phyloP scores from a whole-genome alignment of 2,888 invertebrate genomes.

The Lepeophtheirus nordmannii region DNA sequence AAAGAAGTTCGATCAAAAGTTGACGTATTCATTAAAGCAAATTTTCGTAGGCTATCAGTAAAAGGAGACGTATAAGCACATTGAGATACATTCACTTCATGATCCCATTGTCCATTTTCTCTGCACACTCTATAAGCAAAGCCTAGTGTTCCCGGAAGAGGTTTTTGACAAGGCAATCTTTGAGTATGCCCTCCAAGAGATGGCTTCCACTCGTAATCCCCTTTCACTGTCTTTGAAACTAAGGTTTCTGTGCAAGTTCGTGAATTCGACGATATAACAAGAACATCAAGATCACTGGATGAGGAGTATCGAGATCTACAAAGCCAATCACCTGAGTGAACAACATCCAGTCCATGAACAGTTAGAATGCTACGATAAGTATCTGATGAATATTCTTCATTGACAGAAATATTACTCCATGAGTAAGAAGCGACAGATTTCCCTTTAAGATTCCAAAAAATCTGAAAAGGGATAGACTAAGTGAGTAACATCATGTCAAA shows the following conservation, averaged over 20 bases:
- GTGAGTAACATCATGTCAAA: not conserved
- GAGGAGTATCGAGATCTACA: not conserved
- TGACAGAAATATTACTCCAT: not conserved
- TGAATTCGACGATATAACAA: not conserved
- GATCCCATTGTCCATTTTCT: constrained; percentile 14
- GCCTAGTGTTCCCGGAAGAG: not conserved
- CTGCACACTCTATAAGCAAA: constrained; percentile 6
- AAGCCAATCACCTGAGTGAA: constrained; percentile 6
- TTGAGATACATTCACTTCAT: constrained; percentile 12
- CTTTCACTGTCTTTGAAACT: not conserved
- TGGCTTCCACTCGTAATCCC: not conserved
- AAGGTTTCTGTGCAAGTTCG: not conserved
- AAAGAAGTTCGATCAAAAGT: not conserved
- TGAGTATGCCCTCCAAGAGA: not conserved
- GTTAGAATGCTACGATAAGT: constrained; percentile 4
- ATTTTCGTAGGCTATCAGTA: constrained; percentile 17
- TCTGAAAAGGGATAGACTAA: not conserved
- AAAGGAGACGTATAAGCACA: constrained; percentile 18
- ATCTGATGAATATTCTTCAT: not conserved
- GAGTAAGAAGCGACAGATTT: not conserved
- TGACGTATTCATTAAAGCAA: constrained; percentile 17
- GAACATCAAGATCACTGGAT: constrained; percentile 1
- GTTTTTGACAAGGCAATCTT: constrained; percentile 4
- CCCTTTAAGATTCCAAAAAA: constrained; percentile 5
- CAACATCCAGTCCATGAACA: not conserved